Percentiles rank a stretch among this genome's conserved stretches.
Evolutionary conservation across 2,888 invertebrate species (phyloP).

Genomic region (Lepidochitona cinerea): DNA sequence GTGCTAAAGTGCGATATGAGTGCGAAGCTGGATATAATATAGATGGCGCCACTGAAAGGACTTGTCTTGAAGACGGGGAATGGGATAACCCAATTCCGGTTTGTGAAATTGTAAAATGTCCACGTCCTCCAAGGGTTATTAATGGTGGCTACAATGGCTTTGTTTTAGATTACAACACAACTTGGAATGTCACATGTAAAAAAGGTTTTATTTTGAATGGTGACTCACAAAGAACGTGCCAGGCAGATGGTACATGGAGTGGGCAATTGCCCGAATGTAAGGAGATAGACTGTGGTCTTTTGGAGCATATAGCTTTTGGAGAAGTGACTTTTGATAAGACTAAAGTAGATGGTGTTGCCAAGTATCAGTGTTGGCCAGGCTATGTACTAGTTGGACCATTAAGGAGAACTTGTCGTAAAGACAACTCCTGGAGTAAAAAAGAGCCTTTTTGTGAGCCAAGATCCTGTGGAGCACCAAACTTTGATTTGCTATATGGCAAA

Average conservation of each 20-base stretch:
- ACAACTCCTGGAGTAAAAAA: constrained; percentile 54
- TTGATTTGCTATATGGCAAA: constrained; percentile 15
- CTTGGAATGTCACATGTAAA: constrained; percentile 80
- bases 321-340: constrained; percentile 11
- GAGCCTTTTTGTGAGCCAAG: constrained; percentile 52
- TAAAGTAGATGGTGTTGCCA: constrained; percentile 12
- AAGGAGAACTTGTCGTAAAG: constrained; percentile 43
- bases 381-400: constrained; percentile 43
- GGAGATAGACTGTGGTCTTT: constrained; percentile 44
- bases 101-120: constrained; percentile 59
- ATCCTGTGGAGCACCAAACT: constrained; percentile 45
- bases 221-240: constrained; percentile 81
- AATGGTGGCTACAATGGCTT: constrained; percentile 46
- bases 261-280: constrained; percentile 50
- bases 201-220: constrained; percentile 92
- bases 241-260: constrained; percentile 63
- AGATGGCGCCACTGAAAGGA: constrained; percentile 31
- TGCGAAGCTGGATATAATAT: constrained; percentile 58
- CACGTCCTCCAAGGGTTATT: constrained; percentile 27
- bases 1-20: constrained; percentile 46
- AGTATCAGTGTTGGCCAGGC: constrained; percentile 45
- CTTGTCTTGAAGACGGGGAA: constrained; percentile 46
- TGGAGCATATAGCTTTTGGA: constrained; percentile 42
- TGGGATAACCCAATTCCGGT: constrained; percentile 58
- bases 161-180: constrained; percentile 61